Percentiles rank a stretch among this genome's conserved stretches.
phyloP scores from a whole-genome alignment of 1,140 invertebrate genomes.

The Stegodyphus mimosarum region DNA sequence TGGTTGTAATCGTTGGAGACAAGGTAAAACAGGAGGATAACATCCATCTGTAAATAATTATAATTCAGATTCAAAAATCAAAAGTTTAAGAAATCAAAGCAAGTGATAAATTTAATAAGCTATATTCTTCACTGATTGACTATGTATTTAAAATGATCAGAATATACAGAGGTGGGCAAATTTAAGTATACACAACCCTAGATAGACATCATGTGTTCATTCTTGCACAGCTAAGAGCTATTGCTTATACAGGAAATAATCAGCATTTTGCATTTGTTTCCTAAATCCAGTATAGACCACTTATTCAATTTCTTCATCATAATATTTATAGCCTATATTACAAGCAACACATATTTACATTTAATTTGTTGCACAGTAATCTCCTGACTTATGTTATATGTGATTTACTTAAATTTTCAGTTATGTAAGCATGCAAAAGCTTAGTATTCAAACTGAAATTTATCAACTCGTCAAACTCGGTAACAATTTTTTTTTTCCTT shows the following conservation, averaged over 20 bases:
- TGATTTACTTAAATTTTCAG: too few relatives aligned
- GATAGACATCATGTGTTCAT: neutral
- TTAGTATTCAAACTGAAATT: too few relatives aligned
- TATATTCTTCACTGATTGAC: neutral
- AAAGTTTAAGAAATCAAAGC: neutral
- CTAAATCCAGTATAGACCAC: too few relatives aligned
- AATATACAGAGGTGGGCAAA: neutral
- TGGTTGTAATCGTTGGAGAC: conserved; percentile 80
- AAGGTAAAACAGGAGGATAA: conserved; percentile 83
- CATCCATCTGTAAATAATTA: conserved; percentile 76
- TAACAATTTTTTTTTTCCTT: too few relatives aligned
- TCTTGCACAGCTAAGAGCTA: neutral
- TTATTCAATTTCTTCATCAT: too few relatives aligned
- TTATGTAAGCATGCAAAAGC: too few relatives aligned
- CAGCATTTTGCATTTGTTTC: too few relatives aligned
- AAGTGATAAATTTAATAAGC: neutral
- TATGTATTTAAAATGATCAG: neutral
- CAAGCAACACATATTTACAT: too few relatives aligned
- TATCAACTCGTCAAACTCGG: too few relatives aligned
- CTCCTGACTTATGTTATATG: too few relatives aligned
- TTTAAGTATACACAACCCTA: neutral
- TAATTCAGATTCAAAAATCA: neutral
- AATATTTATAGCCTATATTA: too few relatives aligned
- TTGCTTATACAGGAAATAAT: neutral
- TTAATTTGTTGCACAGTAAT: too few relatives aligned